phyloP scores from a whole-genome alignment of 2,888 invertebrate genomes.

The Panorpa germanica region DNA sequence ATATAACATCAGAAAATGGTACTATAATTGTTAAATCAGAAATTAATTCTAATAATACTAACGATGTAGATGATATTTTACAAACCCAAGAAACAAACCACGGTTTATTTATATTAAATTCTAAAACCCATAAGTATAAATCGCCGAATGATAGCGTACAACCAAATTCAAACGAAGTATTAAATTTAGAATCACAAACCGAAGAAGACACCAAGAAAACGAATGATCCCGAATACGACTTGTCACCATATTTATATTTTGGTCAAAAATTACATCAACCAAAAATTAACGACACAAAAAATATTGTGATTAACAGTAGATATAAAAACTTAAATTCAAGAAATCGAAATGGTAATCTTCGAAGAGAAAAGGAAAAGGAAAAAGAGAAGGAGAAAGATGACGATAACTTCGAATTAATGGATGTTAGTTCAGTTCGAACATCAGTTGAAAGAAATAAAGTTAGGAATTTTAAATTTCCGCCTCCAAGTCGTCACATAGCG shows the following conservation, averaged over 20 bases:
- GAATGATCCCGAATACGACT: conserved; percentile 32
- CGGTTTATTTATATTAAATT: too few relatives aligned
- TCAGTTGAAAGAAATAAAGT: conserved; percentile 14
- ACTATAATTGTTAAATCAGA: too few relatives aligned
- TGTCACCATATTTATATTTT: conserved; percentile 50
- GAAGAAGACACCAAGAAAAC: too few relatives aligned
- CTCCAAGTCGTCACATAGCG: too few relatives aligned
- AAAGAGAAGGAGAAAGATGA: conserved; percentile 31
- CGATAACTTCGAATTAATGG: conserved; percentile 35
- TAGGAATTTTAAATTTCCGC: conserved; percentile 12
- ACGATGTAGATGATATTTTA: too few relatives aligned
- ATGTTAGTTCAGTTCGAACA: conserved; percentile 33
- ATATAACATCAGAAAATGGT: too few relatives aligned
- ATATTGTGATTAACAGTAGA: conserved; percentile 21
- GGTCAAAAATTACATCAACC: conserved; percentile 39
- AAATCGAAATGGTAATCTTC: conserved; percentile 27
- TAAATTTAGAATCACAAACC: too few relatives aligned
- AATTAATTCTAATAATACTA: too few relatives aligned
- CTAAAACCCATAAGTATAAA: too few relatives aligned
- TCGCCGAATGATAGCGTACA: too few relatives aligned
- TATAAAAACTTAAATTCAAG: conserved; percentile 28
- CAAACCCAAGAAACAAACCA: too few relatives aligned
- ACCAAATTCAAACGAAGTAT: too few relatives aligned
- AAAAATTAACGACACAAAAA: conserved; percentile 17
- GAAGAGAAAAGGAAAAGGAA: conserved; percentile 27